Base-by-base conservation (phyloP, 2,888 invertebrate species). In the Ferdinandea cuprea region DNA sequence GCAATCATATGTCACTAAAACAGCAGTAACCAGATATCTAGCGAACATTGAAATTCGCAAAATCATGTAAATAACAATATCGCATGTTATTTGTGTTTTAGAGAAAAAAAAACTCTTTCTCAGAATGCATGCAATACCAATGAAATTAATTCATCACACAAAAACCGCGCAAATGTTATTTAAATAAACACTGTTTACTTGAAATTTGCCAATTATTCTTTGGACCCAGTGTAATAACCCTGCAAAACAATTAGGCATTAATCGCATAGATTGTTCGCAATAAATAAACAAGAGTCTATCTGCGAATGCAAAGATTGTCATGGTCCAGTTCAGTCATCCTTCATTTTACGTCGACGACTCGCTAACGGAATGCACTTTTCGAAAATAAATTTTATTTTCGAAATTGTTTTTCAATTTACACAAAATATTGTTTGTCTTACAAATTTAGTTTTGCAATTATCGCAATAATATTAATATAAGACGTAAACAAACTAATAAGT, bases 261-360 rank as follows among this genome's bases (percentile, higher is more conserved):
- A n/a, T n/a, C n/a, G n/a, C n/a, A 25, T 6, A 13, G 13, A 58
- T 25, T 58, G 9, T 56, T 21, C 52, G 65, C 63, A 78, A 58
- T 48, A 52, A 65, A 46, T 63, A 50, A 59, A 59, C 50, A 63
- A 15, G 11, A 37, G 32, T 40, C 13, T 40, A 40, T 40, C 9
- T 44, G 19, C 17, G 19, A 40, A 48, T 56, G 48, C 11, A n/a
- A 17, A 63, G n/a, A 40, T 54, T 32, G 25, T 52, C 56, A 48
- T 50, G 58, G 40, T 52, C 46, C 44, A 46, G 72, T 73, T 73
- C 59, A 66, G 25, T 44, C 59, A 52, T 66, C 72, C 58, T 58
- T 65, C 17, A 25, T 35, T 17, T 17, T 13, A 28, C 9, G 13
- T 15, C 2, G 15, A 44, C 7, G 48, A 7, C 63, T 11, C 42